Percentiles rank a stretch among this genome's conserved stretches.
These are phyloP conservation scores for Lottia scabra DNA, from an alignment of 2,888 invertebrate genomes.

Conservation along the genomic window DNA sequence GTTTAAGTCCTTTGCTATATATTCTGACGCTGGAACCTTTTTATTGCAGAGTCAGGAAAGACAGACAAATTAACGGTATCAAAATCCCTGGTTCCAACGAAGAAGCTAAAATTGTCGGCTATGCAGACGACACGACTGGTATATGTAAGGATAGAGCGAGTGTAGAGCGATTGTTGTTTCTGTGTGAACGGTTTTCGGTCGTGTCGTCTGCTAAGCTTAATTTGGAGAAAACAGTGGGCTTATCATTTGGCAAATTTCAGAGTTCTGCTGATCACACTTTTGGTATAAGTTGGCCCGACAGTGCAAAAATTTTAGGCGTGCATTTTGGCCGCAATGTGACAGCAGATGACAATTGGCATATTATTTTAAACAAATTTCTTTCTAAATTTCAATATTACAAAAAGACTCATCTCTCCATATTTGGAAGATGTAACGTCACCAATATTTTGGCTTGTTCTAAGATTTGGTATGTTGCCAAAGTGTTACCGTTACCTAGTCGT, in stretches of 20 bases:
- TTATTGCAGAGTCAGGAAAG: background rate
- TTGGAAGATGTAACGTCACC: conserved; percentile 1
- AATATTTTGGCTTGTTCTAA: conserved; percentile 2
- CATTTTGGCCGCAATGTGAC: conserved; percentile 25
- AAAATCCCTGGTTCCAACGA: background rate
- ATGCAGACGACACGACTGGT: background rate
- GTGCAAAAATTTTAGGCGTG: background rate
- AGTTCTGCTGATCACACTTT: background rate
- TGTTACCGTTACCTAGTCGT: background rate
- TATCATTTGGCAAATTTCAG: background rate
- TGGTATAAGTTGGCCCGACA: background rate
- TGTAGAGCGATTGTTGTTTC: background rate
- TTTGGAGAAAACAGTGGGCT: conserved; percentile 10
- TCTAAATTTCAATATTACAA: conserved; percentile 21
- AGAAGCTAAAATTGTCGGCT: conserved; percentile 3
- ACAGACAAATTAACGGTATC: background rate
- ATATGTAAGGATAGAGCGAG: background rate
- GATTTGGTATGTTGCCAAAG: background rate
- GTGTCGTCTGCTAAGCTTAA: conserved; percentile 18
- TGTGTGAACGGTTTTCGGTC: background rate
- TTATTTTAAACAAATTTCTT: conserved; percentile 24
- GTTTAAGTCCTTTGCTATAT: background rate
- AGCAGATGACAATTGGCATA: conserved; percentile 26
- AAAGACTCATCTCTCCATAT: background rate
- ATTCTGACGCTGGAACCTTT: background rate